Conservation (phyloP, 2,113 vertebrate species). For the Terrapene triunguis region DNA sequence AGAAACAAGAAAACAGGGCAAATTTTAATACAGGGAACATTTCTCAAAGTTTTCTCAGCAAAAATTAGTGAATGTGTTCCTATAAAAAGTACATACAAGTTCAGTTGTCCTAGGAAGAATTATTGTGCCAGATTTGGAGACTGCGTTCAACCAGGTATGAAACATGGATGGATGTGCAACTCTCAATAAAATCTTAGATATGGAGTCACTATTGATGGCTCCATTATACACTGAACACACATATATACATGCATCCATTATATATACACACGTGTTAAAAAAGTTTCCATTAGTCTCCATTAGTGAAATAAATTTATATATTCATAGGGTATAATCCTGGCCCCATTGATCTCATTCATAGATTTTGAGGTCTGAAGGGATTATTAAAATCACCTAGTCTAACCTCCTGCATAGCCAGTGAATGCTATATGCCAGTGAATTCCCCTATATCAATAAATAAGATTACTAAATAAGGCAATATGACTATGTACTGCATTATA, state of each 20-base stretch:
- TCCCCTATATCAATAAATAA: not conserved
- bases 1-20: not conserved
- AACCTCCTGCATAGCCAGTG: not conserved
- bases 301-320: not conserved
- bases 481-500: rapidly evolving
- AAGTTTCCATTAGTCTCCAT: not conserved
- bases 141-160: not conserved
- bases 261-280: too few relatives aligned
- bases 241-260: not conserved
- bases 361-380: not conserved
- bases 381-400: not conserved
- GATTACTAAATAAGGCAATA: not conserved
- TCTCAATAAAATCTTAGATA: not conserved
- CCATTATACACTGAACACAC: not conserved
- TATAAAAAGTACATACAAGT: not conserved
- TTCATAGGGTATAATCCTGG: not conserved
- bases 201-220: not conserved
- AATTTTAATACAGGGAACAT: not conserved
- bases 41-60: not conserved
- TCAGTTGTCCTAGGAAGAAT: not conserved
- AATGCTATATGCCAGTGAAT: not conserved
- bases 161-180: not conserved
- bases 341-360: not conserved
- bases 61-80: not conserved
- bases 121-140: not conserved